Percentiles rank a stretch among this genome's conserved stretches.
phyloP scores from a whole-genome alignment of 2,113 vertebrate species.

The Notiomystis cincta region DNA sequence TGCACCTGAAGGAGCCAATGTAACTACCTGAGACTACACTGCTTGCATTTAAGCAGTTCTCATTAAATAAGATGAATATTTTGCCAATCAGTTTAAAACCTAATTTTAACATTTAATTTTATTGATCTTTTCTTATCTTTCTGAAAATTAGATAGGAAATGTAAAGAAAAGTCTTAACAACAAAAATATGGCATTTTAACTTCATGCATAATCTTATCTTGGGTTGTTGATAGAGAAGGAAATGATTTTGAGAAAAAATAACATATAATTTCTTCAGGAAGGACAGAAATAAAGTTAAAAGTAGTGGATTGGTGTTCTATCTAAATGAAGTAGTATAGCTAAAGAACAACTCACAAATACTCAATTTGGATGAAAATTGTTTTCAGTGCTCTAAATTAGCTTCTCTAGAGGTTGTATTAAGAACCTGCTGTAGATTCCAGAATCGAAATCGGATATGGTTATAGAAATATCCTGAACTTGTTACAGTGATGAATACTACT shows the following conservation, averaged over 20 bases:
- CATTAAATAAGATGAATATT: not conserved
- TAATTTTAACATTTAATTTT: not conserved
- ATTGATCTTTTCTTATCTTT: not conserved
- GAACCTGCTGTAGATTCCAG: not conserved
- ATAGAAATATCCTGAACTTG: not conserved
- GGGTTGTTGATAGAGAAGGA: not conserved
- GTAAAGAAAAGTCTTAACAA: not conserved
- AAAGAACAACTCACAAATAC: not conserved
- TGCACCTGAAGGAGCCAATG: not conserved
- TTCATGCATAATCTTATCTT: not conserved
- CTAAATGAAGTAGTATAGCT: not conserved
- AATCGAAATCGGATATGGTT: not conserved
- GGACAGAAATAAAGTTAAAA: not conserved
- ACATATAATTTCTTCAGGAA: not conserved
- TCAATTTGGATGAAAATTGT: not conserved
- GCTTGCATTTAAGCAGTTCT: not conserved
- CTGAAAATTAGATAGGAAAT: not conserved
- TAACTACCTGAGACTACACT: not conserved
- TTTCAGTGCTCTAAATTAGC: not conserved
- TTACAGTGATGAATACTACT: not conserved
- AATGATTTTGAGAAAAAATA: not conserved
- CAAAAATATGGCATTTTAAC: not conserved
- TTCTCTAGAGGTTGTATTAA: not conserved
- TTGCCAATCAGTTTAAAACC: not conserved
- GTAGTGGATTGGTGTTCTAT: not conserved